A percentile compares a stretch with the other conserved stretches of the same genome.
Conservation (phyloP, 2,113 vertebrate genomes). For the Psettodes erumei region DNA sequence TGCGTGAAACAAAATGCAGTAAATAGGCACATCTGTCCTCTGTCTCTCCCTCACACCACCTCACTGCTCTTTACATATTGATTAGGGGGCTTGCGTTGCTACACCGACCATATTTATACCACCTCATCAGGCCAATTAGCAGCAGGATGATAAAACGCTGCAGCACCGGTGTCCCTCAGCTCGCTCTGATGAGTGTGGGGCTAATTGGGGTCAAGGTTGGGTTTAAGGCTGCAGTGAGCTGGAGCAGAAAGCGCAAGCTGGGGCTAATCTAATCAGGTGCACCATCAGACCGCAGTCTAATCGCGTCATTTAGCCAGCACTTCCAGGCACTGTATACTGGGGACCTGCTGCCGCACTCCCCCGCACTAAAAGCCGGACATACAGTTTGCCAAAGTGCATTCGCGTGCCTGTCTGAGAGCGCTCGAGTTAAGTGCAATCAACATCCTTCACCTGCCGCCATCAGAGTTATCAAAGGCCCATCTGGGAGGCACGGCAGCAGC, state of each 20-base stretch:
- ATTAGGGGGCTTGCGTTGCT: slow-evolving; percentile 35
- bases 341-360: slow-evolving; percentile 57
- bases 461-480: slow-evolving; percentile 81
- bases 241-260: slow-evolving; percentile 66
- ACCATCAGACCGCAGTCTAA: slow-evolving; percentile 78
- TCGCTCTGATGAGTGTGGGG: slow-evolving; percentile 73
- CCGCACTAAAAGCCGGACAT: slow-evolving; percentile 28
- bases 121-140: slow-evolving; percentile 79
- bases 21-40: not conserved
- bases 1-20: not conserved
- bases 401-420: slow-evolving; percentile 32
- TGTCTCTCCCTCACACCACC: not conserved
- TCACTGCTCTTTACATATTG: slow-evolving; percentile 9
- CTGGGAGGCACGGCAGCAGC: slow-evolving; percentile 68
- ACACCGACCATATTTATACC: slow-evolving; percentile 70
- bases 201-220: slow-evolving; percentile 86
- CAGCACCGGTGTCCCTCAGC: slow-evolving; percentile 60
- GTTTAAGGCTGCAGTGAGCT: slow-evolving; percentile 73
- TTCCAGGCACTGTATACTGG: slow-evolving; percentile 78
- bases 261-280: slow-evolving; percentile 84
- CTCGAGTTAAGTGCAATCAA: slow-evolving; percentile 72
- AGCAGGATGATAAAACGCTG: slow-evolving; percentile 71
- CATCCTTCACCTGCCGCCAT: slow-evolving; percentile 67
- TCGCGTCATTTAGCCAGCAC: slow-evolving; percentile 79
- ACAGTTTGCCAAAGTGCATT: slow-evolving; percentile 26